Base-by-base conservation (phyloP, 2,888 invertebrate genomes). In the Molanna angustata region DNA sequence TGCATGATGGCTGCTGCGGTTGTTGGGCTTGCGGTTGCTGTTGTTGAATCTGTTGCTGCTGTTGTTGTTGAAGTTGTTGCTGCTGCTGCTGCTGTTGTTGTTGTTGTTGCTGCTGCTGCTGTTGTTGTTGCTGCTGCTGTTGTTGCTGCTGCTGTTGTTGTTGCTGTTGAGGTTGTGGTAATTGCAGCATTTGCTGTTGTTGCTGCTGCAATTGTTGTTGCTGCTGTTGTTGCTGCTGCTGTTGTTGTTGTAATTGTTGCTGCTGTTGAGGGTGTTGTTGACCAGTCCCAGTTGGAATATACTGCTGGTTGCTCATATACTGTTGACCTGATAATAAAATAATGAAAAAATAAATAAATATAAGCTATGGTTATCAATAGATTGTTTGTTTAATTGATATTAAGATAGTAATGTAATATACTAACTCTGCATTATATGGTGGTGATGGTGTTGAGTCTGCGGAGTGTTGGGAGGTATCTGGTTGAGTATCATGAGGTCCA, bases 1-100 rank as follows among this genome's bases (percentile, higher is more conserved):
- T 89, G 62, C 85, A 57, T 49, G 49, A 43, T 21, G 47, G 35
- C 33, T 52, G 54, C 19, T 48, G 49, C 39, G 54, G 56, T 21
- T 49, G 56, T 16, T 40, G 44, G 3, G 33, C 44, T 27, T 47
- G 50, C n/a, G 49, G 58, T 17, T 41, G 41, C 20, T 50, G 50
- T 11, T 44, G 40, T 13, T 48, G 53, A 14, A 56, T 55, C 20
- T 56, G 60, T 33, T 54, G 59, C 6, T 62, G 51, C 18, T 62
- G 63, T 4, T 57, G 41, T 16, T 42, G 47, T 32, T 55, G 19
- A 32, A 40, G n/a, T 27, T 49, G 44, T 18, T 50, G 54, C 31
- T 54, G 56, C 16, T 52, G 49, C 33, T 49, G 52, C n/a, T 46
- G 56, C 17, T 22, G 42, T 7, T 39, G 45, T n/a, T 50, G 51